phyloP scores from a whole-genome alignment of 2,797 vertebrate species.

The Pangasius larnaudii region DNA sequence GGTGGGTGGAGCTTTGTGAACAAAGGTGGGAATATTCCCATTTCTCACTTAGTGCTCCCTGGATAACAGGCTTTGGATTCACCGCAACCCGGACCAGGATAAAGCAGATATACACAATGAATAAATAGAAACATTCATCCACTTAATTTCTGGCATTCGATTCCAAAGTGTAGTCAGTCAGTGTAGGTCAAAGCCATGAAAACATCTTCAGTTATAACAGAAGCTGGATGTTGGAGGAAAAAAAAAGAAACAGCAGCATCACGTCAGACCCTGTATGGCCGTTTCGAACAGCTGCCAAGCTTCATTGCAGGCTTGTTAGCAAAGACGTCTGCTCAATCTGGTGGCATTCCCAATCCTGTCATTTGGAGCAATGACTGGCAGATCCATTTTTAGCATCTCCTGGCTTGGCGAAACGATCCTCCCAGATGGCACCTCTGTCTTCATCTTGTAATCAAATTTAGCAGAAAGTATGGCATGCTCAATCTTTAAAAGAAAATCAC shows the following conservation, averaged over 20 bases:
- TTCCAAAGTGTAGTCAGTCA: not conserved
- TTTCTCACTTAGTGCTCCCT: not conserved
- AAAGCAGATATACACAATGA: not conserved
- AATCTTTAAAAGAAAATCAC: not conserved
- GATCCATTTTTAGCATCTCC: slow-evolving; percentile 54
- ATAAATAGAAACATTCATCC: not conserved
- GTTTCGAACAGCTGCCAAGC: slow-evolving; percentile 51
- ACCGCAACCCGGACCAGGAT: not conserved
- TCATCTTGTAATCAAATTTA: slow-evolving; percentile 56
- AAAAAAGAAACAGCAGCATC: not conserved
- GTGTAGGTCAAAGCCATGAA: not conserved
- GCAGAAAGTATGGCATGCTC: slow-evolving; percentile 25
- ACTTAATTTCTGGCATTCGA: not conserved
- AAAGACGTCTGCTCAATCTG: slow-evolving; percentile 43
- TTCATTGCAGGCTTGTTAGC: slow-evolving; percentile 56
- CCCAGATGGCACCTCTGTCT: slow-evolving; percentile 58
- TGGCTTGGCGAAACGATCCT: slow-evolving; percentile 38
- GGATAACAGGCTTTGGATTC: not conserved
- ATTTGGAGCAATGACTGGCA: slow-evolving; percentile 53
- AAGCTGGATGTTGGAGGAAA: not conserved
- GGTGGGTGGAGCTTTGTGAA: not conserved
- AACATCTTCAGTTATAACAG: slow-evolving; percentile 11
- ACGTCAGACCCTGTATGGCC: slow-evolving; percentile 23
- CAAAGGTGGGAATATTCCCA: no score
- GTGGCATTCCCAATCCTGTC: slow-evolving; percentile 46